Conservation (phyloP, 35 echinoderm and acorn worm genomes). For the Diadema setosum region DNA sequence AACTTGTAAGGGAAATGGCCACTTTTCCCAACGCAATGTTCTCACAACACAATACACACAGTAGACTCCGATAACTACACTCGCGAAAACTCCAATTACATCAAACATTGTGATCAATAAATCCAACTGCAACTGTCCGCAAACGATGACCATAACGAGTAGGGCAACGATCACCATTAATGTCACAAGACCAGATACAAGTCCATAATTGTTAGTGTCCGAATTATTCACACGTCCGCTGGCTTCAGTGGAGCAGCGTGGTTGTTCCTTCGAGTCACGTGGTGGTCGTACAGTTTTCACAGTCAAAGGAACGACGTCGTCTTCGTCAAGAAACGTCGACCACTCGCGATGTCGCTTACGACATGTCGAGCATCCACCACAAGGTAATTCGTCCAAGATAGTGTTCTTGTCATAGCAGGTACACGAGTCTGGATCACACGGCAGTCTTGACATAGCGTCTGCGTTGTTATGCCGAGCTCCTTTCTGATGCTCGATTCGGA, state of each 20-base stretch:
- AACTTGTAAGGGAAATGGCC: background rate
- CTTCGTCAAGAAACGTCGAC: background rate
- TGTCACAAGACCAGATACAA: background rate
- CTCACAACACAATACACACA: background rate
- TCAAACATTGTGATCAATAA: background rate
- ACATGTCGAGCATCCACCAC: conserved; percentile 22
- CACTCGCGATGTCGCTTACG: background rate
- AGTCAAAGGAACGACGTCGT: background rate
- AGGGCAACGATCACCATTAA: background rate
- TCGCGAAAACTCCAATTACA: background rate
- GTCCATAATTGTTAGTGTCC: too few species aligned
- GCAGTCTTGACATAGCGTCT: conserved; percentile 34
- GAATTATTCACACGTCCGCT: background rate
- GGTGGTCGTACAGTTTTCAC: too few species aligned
- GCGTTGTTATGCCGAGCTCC: conserved; percentile 38
- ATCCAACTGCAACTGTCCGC: background rate
- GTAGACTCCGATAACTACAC: background rate
- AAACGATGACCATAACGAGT: background rate
- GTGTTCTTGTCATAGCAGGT: background rate
- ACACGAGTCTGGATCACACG: background rate
- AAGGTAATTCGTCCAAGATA: background rate
- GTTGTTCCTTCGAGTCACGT: too few species aligned
- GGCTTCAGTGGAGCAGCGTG: too few species aligned
- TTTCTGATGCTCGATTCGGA: conserved; percentile 9
- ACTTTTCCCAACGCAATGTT: background rate